Percentiles rank a stretch among this genome's conserved stretches.
Evolutionary conservation across 2,888 invertebrate genomes (phyloP).

Genomic region (Erpobdella octoculata): DNA sequence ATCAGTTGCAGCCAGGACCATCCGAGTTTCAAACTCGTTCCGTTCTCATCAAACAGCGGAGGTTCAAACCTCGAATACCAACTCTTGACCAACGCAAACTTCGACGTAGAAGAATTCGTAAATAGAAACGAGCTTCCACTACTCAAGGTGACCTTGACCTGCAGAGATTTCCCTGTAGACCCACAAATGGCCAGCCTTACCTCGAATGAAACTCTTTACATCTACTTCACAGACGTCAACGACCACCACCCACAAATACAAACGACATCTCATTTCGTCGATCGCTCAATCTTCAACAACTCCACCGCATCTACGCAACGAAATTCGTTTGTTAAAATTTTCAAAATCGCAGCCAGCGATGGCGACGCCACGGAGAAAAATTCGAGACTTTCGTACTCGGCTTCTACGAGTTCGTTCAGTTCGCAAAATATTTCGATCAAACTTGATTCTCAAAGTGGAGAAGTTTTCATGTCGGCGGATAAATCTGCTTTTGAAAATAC

Average conservation of each 20-base stretch:
- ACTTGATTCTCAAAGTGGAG: not conserved
- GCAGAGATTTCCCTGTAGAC: not conserved
- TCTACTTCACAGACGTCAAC: conserved; percentile 1
- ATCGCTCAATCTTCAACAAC: not conserved
- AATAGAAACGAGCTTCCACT: not conserved
- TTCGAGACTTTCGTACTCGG: not conserved
- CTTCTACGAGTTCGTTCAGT: not conserved
- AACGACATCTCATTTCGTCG: not conserved
- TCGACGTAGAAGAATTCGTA: not conserved
- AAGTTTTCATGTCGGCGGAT: not conserved
- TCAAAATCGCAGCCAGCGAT: not conserved
- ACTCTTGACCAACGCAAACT: not conserved
- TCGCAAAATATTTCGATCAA: not conserved
- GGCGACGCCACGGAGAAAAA: not conserved
- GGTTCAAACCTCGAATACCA: not conserved
- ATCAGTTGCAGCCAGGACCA: not conserved
- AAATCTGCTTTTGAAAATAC: not conserved
- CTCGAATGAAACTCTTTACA: not conserved
- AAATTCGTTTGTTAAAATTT: too few species aligned
- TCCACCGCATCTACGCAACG: too few species aligned
- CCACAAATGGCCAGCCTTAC: not conserved
- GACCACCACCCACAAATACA: not conserved
- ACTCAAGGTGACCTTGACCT: not conserved
- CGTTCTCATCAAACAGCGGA: not conserved
- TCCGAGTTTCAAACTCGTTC: not conserved